These are phyloP conservation scores for Tarsius wallacei DNA, from an alignment of 2,797 vertebrate genomes.

Conservation along the genomic window DNA sequence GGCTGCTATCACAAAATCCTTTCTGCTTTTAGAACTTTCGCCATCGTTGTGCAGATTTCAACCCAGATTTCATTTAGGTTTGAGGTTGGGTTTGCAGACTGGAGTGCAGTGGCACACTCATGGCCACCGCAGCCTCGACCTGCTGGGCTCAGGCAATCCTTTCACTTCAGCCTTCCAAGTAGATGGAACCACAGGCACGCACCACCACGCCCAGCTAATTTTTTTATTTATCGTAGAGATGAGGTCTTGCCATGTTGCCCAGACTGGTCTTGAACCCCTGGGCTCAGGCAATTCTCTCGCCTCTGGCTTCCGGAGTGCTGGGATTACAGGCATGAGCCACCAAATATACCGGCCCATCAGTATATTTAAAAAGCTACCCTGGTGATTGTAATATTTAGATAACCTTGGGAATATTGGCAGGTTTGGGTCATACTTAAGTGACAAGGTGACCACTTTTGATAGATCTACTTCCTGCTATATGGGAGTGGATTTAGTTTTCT, in stretches of 20 bases:
- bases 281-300: no score
- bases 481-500: neutral
- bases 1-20: neutral
- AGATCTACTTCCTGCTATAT: neutral
- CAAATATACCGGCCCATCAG: neutral
- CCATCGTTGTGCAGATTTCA: neutral
- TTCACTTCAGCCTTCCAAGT: no score
- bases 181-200: no score
- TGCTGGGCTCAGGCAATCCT: no score
- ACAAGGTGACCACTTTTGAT: neutral
- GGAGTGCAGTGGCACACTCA: no score
- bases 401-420: neutral
- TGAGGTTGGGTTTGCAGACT: neutral
- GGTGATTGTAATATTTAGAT: neutral
- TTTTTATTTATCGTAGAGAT: no score
- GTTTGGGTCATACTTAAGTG: neutral
- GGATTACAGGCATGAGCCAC: no score
- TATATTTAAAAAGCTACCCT: neutral
- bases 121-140: no score
- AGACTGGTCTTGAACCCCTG: no score
- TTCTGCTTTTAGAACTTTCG: neutral
- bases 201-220: no score
- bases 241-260: no score
- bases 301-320: no score
- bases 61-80: neutral